phyloP scores from a whole-genome alignment of 2,888 invertebrate genomes.

The Unio pictorum region DNA sequence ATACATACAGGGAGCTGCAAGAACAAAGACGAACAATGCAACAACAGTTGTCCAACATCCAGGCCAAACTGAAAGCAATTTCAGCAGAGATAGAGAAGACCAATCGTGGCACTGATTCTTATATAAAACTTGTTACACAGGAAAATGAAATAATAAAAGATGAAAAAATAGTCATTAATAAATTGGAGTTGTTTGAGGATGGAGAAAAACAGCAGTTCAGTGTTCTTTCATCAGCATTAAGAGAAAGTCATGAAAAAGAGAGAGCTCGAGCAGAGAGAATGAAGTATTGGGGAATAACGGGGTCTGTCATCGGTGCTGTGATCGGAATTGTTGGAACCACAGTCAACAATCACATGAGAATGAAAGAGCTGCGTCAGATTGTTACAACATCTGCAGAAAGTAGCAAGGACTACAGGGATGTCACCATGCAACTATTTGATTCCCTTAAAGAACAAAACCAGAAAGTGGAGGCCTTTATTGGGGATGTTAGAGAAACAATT shows the following conservation, averaged over 20 bases:
- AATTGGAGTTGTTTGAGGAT: constrained; percentile 80
- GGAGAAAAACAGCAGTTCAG: constrained; percentile 82
- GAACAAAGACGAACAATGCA: constrained; percentile 58
- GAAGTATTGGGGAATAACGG: constrained; percentile 87
- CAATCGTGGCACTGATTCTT: constrained; percentile 83
- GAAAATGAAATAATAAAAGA: constrained; percentile 73
- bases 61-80: constrained; percentile 77
- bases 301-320: constrained; percentile 79
- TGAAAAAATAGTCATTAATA: constrained; percentile 72
- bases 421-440: constrained; percentile 36
- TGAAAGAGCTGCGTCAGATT: constrained; percentile 78
- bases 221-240: constrained; percentile 82
- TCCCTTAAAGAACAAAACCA: constrained; percentile 42
- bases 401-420: constrained; percentile 36
- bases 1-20: constrained; percentile 58
- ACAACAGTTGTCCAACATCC: constrained; percentile 50
- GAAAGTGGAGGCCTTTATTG: constrained; percentile 37
- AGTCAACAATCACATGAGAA: constrained; percentile 79
- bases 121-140: constrained; percentile 81
- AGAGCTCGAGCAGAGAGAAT: constrained; percentile 85
- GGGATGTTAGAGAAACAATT: constrained; percentile 17
- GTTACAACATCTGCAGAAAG: constrained; percentile 71
- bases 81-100: constrained; percentile 84
- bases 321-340: constrained; percentile 80
- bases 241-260: constrained; percentile 88